Conservation (phyloP, 2,888 invertebrate genomes). For the Rhingia rostrata region DNA sequence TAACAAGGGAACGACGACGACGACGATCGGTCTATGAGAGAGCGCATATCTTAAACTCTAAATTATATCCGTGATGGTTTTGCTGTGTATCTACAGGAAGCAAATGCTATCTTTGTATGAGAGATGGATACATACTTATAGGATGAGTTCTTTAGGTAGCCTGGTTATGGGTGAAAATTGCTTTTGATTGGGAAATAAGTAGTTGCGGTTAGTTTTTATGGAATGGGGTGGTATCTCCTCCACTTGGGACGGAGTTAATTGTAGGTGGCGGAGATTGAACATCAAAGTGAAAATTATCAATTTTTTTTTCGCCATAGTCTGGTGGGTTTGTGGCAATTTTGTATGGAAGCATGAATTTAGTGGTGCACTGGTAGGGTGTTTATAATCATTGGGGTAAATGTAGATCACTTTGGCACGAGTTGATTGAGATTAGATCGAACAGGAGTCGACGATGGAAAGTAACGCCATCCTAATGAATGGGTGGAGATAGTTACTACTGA, state of each 20-base stretch:
- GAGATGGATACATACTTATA: constrained; percentile 45
- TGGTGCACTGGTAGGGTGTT: not conserved
- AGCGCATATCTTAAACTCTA: constrained; percentile 45
- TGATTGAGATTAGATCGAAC: not conserved
- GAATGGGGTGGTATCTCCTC: constrained; percentile 35
- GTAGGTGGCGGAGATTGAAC: constrained; percentile 17
- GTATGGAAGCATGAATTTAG: not conserved
- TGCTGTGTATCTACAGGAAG: constrained; percentile 31
- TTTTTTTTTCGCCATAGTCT: not conserved
- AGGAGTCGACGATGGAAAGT: not conserved
- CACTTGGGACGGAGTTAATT: constrained; percentile 35
- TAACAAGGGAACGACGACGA: constrained; percentile 2
- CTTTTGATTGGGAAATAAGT: constrained; percentile 73
- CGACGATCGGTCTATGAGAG: constrained; percentile 19
- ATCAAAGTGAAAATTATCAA: constrained; percentile 35
- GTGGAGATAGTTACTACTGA: too few species aligned
- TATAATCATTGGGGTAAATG: not conserved
- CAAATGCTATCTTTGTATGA: not conserved
- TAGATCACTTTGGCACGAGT: constrained; percentile 2
- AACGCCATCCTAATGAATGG: not conserved
- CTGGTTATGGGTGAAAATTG: constrained; percentile 69
- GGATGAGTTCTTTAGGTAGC: constrained; percentile 56
- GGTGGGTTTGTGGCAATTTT: not conserved
- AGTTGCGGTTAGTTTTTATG: constrained; percentile 34
- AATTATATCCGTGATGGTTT: constrained; percentile 52